These are phyloP conservation scores for Pogonus chalceus DNA, from an alignment of 1,140 invertebrate species.

Conservation along the genomic window DNA sequence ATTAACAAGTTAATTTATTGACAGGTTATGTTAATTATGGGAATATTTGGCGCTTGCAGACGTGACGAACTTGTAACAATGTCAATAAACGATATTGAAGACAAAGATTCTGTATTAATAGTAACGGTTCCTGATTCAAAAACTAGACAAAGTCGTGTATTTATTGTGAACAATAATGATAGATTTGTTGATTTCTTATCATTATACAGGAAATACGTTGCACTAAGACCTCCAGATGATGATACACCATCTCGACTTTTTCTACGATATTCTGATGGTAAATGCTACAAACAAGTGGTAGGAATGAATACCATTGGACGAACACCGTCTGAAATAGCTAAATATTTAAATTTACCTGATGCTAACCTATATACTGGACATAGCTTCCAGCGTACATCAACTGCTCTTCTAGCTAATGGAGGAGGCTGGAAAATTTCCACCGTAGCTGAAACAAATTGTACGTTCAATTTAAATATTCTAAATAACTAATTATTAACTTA, in stretches of 20 bases:
- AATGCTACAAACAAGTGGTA: constrained; percentile 20
- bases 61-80: constrained; percentile 18
- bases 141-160: too few relatives aligned
- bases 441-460: constrained; percentile 5
- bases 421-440: constrained; percentile 19
- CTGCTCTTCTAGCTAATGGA: constrained; percentile 22
- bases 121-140: constrained; percentile 18
- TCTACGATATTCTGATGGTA: constrained; percentile 20
- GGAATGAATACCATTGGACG: constrained; percentile 20
- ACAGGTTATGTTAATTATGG: constrained; percentile 17
- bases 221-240: background rate
- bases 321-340: constrained; percentile 18
- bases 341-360: constrained; percentile 18
- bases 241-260: constrained; percentile 19
- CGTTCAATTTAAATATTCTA: too few relatives aligned
- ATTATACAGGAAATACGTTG: constrained; percentile 1
- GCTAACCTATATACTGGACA: constrained; percentile 22
- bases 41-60: constrained; percentile 20
- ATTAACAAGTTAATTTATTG: constrained; percentile 12
- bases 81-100: constrained; percentile 19
- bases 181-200: too few relatives aligned
- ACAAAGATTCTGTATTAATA: constrained; percentile 14
- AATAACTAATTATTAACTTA: too few relatives aligned
- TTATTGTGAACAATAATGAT: too few relatives aligned
- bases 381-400: constrained; percentile 22